Conservation (phyloP, 2,113 vertebrate species). For the Symphodus melops region DNA sequence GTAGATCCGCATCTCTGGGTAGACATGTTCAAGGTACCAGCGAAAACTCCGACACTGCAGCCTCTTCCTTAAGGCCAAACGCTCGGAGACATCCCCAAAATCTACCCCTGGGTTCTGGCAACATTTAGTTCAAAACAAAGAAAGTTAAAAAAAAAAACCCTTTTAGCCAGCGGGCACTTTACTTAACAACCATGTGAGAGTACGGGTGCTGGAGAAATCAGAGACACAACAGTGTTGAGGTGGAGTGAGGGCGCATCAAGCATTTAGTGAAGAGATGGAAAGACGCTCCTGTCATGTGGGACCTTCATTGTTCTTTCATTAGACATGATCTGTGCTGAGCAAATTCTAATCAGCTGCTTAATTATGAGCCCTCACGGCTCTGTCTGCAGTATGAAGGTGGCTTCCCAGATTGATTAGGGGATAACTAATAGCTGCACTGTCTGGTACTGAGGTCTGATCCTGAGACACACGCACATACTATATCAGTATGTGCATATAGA, state of each 20-base stretch:
- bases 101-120: slow-evolving; percentile 95
- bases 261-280: slow-evolving; percentile 59
- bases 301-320: slow-evolving; percentile 78
- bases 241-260: slow-evolving; percentile 34
- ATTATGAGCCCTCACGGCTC: slow-evolving; percentile 74
- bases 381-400: slow-evolving; percentile 45
- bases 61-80: slow-evolving; percentile 90
- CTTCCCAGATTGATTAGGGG: slow-evolving; percentile 65
- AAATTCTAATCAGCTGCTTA: slow-evolving; percentile 79
- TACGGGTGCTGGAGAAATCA: slow-evolving; percentile 16
- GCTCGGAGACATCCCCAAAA: slow-evolving; percentile 96
- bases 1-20: slow-evolving; percentile 97
- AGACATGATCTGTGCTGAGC: slow-evolving; percentile 66
- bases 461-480: not conserved
- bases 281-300: slow-evolving; percentile 56
- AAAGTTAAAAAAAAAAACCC: not conserved
- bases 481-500: slow-evolving; percentile 10
- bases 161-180: slow-evolving; percentile 19
- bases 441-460: slow-evolving; percentile 30
- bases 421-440: slow-evolving; percentile 58
- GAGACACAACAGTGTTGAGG: slow-evolving; percentile 1
- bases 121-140: slow-evolving; percentile 33
- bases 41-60: slow-evolving; percentile 95
- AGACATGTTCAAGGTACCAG: slow-evolving; percentile 98
- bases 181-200: slow-evolving; percentile 24